phyloP scores from a whole-genome alignment of 2,113 vertebrate genomes.

The Pyrgilauda ruficollis region DNA sequence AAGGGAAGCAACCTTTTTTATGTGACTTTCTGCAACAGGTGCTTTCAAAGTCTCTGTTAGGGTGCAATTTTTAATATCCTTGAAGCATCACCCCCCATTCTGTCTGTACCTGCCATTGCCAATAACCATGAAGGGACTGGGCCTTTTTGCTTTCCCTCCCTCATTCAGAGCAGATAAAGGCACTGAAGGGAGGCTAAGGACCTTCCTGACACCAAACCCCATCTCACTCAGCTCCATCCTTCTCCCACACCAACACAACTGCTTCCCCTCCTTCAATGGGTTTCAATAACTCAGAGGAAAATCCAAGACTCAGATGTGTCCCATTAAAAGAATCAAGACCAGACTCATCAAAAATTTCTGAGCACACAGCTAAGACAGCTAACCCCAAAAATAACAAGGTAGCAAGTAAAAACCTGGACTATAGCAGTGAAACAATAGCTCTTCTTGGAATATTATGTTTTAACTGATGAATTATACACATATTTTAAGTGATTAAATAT shows the following conservation, averaged over 20 bases:
- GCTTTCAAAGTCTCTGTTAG: neutral
- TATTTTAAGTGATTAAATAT: neutral
- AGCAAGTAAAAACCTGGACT: neutral
- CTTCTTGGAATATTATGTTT: neutral
- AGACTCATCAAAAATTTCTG: neutral
- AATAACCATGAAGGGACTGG: neutral
- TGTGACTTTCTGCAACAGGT: neutral
- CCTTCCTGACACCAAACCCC: neutral
- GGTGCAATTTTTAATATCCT: neutral
- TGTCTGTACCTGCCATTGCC: neutral
- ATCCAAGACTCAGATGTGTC: neutral
- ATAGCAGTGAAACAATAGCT: neutral
- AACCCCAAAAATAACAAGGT: neutral
- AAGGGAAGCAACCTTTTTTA: neutral
- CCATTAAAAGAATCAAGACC: neutral
- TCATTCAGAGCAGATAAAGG: neutral
- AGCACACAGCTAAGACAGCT: neutral
- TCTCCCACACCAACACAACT: neutral
- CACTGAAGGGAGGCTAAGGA: neutral
- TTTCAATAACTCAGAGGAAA: neutral
- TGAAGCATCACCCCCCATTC: neutral
- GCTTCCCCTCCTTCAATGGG: neutral
- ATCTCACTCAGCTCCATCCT: neutral
- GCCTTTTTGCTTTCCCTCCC: neutral
- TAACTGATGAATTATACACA: neutral